A percentile compares a stretch with the other conserved stretches of the same genome.
These are phyloP conservation scores for Polyploca ridens DNA, from an alignment of 2,888 invertebrate genomes.

Conservation along the genomic window DNA sequence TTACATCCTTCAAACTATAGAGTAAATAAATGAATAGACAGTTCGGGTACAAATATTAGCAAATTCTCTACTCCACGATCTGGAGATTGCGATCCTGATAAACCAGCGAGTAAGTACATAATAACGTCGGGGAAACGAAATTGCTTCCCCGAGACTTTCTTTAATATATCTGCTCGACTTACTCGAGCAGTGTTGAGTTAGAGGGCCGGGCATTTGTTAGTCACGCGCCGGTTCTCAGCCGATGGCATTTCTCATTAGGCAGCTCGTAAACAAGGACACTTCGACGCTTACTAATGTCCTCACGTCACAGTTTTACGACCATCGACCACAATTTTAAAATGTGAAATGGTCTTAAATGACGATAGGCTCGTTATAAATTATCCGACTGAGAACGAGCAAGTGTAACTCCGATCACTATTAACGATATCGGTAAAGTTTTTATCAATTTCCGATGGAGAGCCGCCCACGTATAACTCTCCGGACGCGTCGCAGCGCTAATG, in stretches of 20 bases:
- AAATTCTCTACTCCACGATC: background rate
- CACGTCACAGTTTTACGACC: slow-evolving; percentile 71
- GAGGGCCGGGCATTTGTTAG: slow-evolving; percentile 59
- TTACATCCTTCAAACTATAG: slow-evolving; percentile 18
- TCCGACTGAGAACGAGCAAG: slow-evolving; percentile 39
- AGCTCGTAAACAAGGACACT: slow-evolving; percentile 75
- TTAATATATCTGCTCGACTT: slow-evolving; percentile 38
- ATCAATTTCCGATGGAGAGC: slow-evolving; percentile 16
- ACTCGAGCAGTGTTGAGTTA: slow-evolving; percentile 35
- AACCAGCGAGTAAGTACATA: slow-evolving; percentile 31
- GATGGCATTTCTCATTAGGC: slow-evolving; percentile 75
- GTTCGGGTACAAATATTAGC: slow-evolving; percentile 30
- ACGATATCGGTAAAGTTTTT: slow-evolving; percentile 31
- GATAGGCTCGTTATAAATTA: slow-evolving; percentile 58
- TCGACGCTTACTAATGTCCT: slow-evolving; percentile 74
- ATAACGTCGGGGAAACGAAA: slow-evolving; percentile 37
- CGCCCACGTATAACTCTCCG: slow-evolving; percentile 25
- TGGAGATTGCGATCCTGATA: slow-evolving; percentile 14
- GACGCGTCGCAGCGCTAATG: slow-evolving; percentile 29
- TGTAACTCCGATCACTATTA: slow-evolving; percentile 52
- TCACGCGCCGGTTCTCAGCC: slow-evolving; percentile 59
- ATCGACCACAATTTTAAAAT: slow-evolving; percentile 63
- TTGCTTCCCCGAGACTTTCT: slow-evolving; percentile 43
- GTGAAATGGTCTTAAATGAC: slow-evolving; percentile 48
- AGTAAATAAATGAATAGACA: slow-evolving; percentile 34